phyloP scores from a whole-genome alignment of 2,888 invertebrate species.

The Pinctada fucata region DNA sequence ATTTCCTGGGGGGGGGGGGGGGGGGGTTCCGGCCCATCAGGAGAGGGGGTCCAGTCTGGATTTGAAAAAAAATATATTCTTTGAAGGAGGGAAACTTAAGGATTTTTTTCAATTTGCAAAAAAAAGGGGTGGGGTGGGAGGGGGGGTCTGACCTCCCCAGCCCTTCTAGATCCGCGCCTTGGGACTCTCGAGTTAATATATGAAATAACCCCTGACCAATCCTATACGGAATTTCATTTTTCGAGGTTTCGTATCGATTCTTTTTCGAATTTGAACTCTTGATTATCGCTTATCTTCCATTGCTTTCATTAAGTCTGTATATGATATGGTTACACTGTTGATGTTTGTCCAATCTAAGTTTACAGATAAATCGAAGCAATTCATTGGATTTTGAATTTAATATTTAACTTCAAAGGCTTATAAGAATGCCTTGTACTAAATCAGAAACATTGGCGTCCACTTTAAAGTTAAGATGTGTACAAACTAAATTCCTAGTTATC shows the following conservation, averaged over 20 bases:
- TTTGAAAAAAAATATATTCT: too few species aligned
- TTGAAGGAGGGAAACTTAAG: too few species aligned
- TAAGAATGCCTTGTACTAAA: background rate
- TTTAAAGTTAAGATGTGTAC: background rate
- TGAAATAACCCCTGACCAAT: too few species aligned
- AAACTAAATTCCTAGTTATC: background rate
- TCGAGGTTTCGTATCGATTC: background rate
- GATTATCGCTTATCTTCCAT: background rate
- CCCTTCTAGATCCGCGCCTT: too few species aligned
- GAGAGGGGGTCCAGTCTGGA: too few species aligned
- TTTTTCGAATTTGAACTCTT: background rate
- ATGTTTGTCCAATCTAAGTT: background rate
- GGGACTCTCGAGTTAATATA: too few species aligned
- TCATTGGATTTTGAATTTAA: slow-evolving; percentile 27
- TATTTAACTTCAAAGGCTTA: slow-evolving; percentile 31
- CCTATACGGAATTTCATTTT: background rate
- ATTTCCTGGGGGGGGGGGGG: too few species aligned
- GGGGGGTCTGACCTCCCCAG: too few species aligned
- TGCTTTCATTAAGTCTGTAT: background rate
- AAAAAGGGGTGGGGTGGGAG: too few species aligned
- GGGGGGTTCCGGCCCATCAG: too few species aligned
- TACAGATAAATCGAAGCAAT: background rate
- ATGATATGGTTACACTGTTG: background rate
- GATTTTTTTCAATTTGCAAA: too few species aligned
- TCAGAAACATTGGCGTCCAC: background rate